Evolutionary conservation across 2,113 vertebrate genomes (phyloP), one percentile per base, ranked within the genome.

Genomic region (Spizaetus ornatus): DNA sequence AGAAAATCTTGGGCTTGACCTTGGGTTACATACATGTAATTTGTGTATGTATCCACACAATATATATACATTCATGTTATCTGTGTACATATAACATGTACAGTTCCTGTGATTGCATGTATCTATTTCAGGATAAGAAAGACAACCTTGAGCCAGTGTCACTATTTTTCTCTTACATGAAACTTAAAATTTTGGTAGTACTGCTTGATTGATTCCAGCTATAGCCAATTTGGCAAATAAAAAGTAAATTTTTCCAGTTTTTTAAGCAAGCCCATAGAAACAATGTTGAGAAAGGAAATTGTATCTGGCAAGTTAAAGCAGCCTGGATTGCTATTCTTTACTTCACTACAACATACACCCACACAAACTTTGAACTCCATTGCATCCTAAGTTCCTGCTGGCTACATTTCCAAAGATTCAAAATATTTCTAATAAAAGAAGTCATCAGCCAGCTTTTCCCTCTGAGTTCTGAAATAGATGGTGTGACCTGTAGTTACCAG

Each of bases 351-450:
- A 63, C 53, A 72, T 61, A 94, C 92, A 97, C 96, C 91, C 96
- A 93, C 93, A 91, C 42, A 88, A 90, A 95, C 86, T 87, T 89
- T 95, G 84, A 96, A 94, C 81, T 94, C 32, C n/a, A 25, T 66
- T 96, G 80, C 94, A 84, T 96, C 81, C 81, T 85, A 62, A 76
- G 66, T 93, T 94, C 70, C 62, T 95, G 34, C 87, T 95, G 94
- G 93, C 89, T 94, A 16, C 36, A 52, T 76, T 93, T 94, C 89
- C 91, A 95, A 79, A 81, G 88, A 85, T 86, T 89, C 18, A 87
- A 36, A 85, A 80, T 94, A 96, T 94, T 95, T 95, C 89, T 95
- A 96, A 95, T 94, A 94, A 93, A 96, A 94, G 34, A 86, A 96
- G 45, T 69, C 4, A 62, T 88, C 67, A 76, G 52, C 86, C 70